Evolutionary conservation across 2,113 vertebrate species (phyloP).

Genomic region (Fregata magnificens): DNA sequence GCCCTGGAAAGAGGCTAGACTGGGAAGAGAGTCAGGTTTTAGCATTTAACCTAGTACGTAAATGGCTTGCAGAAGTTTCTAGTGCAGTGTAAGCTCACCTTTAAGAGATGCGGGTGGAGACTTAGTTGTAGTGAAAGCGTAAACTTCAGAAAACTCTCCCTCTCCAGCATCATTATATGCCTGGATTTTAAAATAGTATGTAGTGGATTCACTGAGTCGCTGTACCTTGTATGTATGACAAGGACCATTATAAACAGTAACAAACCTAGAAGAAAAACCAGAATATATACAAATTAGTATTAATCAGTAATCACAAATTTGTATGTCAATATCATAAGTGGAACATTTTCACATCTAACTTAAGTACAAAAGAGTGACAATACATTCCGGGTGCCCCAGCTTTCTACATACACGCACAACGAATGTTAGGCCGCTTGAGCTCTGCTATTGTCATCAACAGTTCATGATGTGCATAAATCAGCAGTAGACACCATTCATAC

Average conservation of each 20-base stretch:
- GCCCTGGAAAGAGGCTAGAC: neutral
- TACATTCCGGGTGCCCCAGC: accelerated
- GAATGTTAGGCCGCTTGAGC: neutral
- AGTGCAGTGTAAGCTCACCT: constrained; percentile 61
- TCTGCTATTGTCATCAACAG: accelerated
- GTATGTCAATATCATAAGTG: accelerated
- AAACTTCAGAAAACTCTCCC: constrained; percentile 76
- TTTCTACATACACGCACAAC: accelerated
- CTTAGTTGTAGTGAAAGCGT: constrained; percentile 79
- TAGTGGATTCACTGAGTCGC: constrained; percentile 76
- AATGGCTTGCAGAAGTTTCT: neutral
- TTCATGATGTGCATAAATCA: neutral
- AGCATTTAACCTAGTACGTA: accelerated
- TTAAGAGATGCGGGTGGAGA: constrained; percentile 78
- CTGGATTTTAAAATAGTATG: constrained; percentile 81
- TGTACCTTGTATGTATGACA: constrained; percentile 82
- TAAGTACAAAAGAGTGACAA: neutral
- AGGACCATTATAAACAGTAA: constrained; percentile 77
- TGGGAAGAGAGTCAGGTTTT: neutral
- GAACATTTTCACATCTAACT: accelerated
- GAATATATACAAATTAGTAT: no score
- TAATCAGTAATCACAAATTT: accelerated
- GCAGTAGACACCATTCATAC: accelerated
- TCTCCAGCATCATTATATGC: constrained; percentile 77
- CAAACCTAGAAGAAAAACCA: constrained; percentile 64